Evolutionary conservation across 2,888 invertebrate species (phyloP), one percentile per base, ranked within the genome.

Genomic region (Orchesella flavescens): DNA sequence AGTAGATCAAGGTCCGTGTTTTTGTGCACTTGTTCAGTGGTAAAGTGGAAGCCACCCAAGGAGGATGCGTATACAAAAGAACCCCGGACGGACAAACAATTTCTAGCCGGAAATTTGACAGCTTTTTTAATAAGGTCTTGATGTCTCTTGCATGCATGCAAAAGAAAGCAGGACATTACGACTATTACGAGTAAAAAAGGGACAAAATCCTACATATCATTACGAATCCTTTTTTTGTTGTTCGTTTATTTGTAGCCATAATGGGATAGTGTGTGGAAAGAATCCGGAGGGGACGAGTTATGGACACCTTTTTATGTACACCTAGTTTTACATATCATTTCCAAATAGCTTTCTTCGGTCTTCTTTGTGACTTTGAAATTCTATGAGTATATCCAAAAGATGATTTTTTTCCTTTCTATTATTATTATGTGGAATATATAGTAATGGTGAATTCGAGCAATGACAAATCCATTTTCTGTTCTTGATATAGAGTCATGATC

Each of bases 61-160:
- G 71, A 78, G 78, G 69, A 65, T 12, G 59, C 4, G 17, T 24
- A 19, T n/a, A n/a, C n/a, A n/a, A 46, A 10, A 73, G 15, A 61
- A 61, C 34, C 34, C 34, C 34, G 34, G 34, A 34, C 34, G 34
- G 34, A 34, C 34, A 34, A 34, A 73, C 59, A 73, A 61, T 73
- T 73, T 43, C 55, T 61, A 43, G 46, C 78, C 71, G 71, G 71
- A 78, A 78, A 78, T 78, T 78, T 78, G 78, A 78, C 78, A 78
- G 78, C 78, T 78, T 71, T 78, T 78, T 78, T 78, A 78, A 78
- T 78, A 78, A 78, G 78, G 78, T 78, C 78, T 69, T 77, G 61
- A 78, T 78, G 78, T 78, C 61, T 57, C 19, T 77, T 77, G 68
- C 68, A 77, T 68, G 44, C 68, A 21, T 59, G 17, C 1, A 12